Evolutionary conservation across 2,888 invertebrate genomes (phyloP).

Genomic region (Folsomia manolachei): DNA sequence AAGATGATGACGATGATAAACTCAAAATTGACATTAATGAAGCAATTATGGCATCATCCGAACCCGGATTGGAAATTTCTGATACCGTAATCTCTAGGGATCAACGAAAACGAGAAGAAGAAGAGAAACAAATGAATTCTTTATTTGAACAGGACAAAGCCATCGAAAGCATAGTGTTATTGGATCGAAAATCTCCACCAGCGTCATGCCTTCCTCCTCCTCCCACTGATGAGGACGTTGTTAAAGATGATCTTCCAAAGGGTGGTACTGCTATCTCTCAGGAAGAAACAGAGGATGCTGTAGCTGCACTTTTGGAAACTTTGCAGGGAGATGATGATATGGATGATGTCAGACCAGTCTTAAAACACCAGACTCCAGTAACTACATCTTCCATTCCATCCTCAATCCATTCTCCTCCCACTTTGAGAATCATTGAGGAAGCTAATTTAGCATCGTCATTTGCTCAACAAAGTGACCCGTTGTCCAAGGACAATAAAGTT

Average conservation of each 20-base stretch:
- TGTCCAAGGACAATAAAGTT: background rate
- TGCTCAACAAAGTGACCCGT: background rate
- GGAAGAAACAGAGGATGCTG: slow-evolving; percentile 89
- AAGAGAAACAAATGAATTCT: slow-evolving; percentile 55
- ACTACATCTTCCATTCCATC: slow-evolving; percentile 18
- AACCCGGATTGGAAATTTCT: slow-evolving; percentile 21
- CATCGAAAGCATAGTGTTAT: slow-evolving; percentile 51
- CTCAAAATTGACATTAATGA: slow-evolving; percentile 48
- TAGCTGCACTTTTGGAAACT: slow-evolving; percentile 80
- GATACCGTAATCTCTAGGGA: slow-evolving; percentile 27
- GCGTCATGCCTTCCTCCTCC: slow-evolving; percentile 54
- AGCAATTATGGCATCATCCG: slow-evolving; percentile 44
- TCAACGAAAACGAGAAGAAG: slow-evolving; percentile 50
- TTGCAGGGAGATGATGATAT: slow-evolving; percentile 57
- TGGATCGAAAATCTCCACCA: slow-evolving; percentile 50
- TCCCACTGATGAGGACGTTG: slow-evolving; percentile 37
- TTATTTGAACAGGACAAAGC: slow-evolving; percentile 52
- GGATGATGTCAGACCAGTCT: slow-evolving; percentile 19
- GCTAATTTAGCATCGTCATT: background rate
- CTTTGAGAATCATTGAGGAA: slow-evolving; percentile 45
- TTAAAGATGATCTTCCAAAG: slow-evolving; percentile 53
- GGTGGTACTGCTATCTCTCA: slow-evolving; percentile 83
- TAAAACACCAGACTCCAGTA: background rate
- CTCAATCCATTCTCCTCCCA: slow-evolving; percentile 41
- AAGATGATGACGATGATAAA: slow-evolving; percentile 48